These are phyloP conservation scores for Bovichtus diacanthus DNA, from an alignment of 2,797 vertebrate species.

Conservation along the genomic window DNA sequence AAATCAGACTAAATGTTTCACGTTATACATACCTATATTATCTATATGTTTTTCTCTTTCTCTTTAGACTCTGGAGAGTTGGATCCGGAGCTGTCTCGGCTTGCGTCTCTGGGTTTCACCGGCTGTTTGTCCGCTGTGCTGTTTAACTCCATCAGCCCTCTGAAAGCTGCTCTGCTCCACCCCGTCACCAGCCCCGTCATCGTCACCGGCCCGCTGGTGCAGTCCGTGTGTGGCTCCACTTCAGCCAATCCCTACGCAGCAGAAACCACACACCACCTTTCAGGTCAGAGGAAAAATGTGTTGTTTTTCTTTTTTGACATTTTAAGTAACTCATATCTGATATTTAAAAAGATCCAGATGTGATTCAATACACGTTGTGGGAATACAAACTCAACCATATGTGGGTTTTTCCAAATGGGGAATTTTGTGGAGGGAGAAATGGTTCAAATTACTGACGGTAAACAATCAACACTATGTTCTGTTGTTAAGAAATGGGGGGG, in stretches of 20 bases:
- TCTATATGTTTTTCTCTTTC: neutral
- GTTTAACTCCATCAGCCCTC: constrained; percentile 91
- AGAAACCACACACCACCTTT: constrained; percentile 90
- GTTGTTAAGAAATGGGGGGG: too few species aligned
- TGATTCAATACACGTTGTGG: neutral
- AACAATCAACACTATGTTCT: too few species aligned
- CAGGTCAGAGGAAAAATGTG: constrained; percentile 82
- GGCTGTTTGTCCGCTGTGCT: constrained; percentile 94
- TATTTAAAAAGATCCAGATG: too few species aligned
- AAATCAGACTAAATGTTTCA: neutral
- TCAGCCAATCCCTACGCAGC: constrained; percentile 84
- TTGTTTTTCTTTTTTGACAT: neutral
- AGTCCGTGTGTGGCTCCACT: constrained; percentile 87
- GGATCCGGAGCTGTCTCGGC: constrained; percentile 88
- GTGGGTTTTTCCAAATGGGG: neutral
- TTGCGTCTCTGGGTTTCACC: constrained; percentile 89
- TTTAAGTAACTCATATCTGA: too few species aligned
- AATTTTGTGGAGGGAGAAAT: too few species aligned
- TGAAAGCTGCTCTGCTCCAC: constrained; percentile 90
- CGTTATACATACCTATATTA: neutral
- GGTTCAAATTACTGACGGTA: too few species aligned
- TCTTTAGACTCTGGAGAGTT: constrained; percentile 82
- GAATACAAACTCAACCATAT: neutral
- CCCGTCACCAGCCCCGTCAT: constrained; percentile 81
- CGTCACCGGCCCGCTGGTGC: constrained; percentile 85